Base-by-base conservation (phyloP, 2,888 invertebrate species). In the Lochmaea capreae region DNA sequence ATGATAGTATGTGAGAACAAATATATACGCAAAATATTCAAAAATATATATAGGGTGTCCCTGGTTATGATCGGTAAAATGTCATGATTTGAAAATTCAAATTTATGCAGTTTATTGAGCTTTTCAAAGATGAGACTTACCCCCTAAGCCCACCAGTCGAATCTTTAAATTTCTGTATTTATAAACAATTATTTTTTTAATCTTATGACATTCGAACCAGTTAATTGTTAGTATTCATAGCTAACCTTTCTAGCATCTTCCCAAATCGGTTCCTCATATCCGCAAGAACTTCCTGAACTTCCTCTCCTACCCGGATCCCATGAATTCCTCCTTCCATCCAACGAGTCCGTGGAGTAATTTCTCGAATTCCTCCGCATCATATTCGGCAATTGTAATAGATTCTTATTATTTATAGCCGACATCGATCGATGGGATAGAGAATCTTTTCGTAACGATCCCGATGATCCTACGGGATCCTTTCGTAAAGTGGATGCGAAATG, bases 251-350 rank as follows among this genome's bases (percentile, higher is more conserved):
- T 65, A 57, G 91, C 91, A 79, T 92, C 92, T 81, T 93, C 92
- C 88, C 89, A 90, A 79, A 90, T 89, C 1, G 90, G 89, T 84
- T 90, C 90, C 74, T 90, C 90, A 87, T 89, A 89, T 57, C 82
- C 82, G 82, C 90, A 77, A 1, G 89, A 87, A 58, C 92, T 91
- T 18, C 91, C 89, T n/a, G 91, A 90, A 80, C 90, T 90, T 14
- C 91, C 90, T 75, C 92, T 88, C 77, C 92, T 89, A 70, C 90
- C 91, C 1, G 90, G 89, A 81, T 93, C 93, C 93, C 93, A 93
- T 65, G 91, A 91, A 81, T 91, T 90, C 77, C 93, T 90, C 87
- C 92, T 91, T 65, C 87, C 84, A 82, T 94, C 93, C 85, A 94
- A 85, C 1, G 94, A 94, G 85, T 94, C 94, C 52, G 92, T 91